Evolutionary conservation across 1,140 invertebrate species (phyloP), one percentile per base, ranked within the genome.

Genomic region (Drosophila murphyi): DNA sequence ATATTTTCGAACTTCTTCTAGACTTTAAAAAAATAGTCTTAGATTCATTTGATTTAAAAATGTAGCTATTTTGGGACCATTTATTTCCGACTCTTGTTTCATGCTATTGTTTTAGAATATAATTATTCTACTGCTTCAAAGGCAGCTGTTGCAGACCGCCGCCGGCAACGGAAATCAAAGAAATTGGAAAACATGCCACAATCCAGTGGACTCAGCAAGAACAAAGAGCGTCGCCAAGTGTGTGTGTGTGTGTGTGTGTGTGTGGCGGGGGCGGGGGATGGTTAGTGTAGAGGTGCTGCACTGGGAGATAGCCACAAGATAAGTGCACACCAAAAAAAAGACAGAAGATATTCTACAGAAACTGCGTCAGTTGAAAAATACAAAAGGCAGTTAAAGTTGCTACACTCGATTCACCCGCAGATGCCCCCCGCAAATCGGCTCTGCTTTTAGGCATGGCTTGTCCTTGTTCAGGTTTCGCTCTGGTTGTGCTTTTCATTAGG

Each of bases 151-250:
- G 35, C 47, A 59, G 64, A 6, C 31, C 47, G 65, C 47, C 51
- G 32, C 45, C 8, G 57, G 61, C 50, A 41, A 32, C 72, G 61
- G 78, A 72, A 76, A 80, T 80, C 78, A 62, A 80, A 77, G 78
- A 65, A 78, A 82, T 51, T 75, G 79, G 55, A 79, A 60, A 64
- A 69, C 62, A 79, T 68, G 70, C 72, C 77, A 79, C 76, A 62
- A 70, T 41, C 76, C 67, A 76, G 20, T 20, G 20, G 20, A 20
- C 0, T 20, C 20, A 20, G 20, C 47, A 57, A 65, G 60, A 32
- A 52, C 75, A 68, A 45, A 41, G 41, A 39, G 43, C 56, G 47
- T 3, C 20, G 45, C 3, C 20, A 48, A 47, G 47, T 20, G 4
- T 20, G 12, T 3, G 32, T 39, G 37, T n/a, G n/a, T n/a, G n/a